Conservation (phyloP, 2,113 vertebrate species). For the Blennius ocellaris region DNA sequence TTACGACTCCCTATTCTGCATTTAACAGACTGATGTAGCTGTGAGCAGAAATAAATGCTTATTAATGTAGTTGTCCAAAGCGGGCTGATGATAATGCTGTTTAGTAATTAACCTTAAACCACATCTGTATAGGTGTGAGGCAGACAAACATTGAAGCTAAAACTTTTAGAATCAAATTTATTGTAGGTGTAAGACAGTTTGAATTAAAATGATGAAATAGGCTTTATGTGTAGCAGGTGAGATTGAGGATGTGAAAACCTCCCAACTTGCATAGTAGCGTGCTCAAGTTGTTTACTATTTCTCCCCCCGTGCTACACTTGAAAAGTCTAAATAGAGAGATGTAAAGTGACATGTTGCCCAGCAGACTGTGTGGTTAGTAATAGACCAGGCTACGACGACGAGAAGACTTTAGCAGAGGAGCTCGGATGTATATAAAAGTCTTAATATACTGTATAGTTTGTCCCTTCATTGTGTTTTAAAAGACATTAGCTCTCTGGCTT, state of each 20-base stretch:
- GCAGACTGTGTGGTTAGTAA: conserved; percentile 9
- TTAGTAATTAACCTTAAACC: too few relatives aligned
- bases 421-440: conserved; percentile 51
- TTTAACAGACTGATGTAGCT: conserved; percentile 7
- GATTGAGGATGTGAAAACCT: background rate
- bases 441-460: conserved; percentile 54
- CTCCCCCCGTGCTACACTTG: background rate
- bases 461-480: conserved; percentile 45
- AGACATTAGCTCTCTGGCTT: conserved; percentile 26
- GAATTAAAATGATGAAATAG: too few relatives aligned
- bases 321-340: conserved; percentile 11
- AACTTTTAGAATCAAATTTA: too few relatives aligned
- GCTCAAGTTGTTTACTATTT: background rate
- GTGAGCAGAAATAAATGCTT: conserved; percentile 1
- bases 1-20: background rate
- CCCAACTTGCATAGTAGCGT: conserved; percentile 14
- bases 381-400: background rate
- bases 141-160: too few relatives aligned
- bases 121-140: too few relatives aligned
- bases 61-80: too few relatives aligned
- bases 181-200: too few relatives aligned
- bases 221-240: too few relatives aligned
- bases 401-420: conserved; percentile 20
- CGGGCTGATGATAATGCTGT: too few relatives aligned
- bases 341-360: background rate